Conservation (phyloP, 2,113 vertebrate genomes). For the Bubo scandiacus region DNA sequence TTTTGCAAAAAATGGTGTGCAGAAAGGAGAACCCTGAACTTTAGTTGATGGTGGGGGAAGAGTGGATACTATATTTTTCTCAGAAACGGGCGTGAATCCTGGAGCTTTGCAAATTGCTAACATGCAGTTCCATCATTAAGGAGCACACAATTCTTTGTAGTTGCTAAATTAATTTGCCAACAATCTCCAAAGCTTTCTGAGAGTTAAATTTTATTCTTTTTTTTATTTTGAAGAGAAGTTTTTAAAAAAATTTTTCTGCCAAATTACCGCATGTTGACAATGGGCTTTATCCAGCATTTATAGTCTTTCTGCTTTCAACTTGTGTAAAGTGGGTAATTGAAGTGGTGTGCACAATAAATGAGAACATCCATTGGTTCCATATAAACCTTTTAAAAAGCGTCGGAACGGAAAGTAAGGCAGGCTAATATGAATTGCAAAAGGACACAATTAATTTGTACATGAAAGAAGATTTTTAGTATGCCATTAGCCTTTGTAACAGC, state of each 20-base stretch:
- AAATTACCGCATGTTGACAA: constrained; percentile 6
- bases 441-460: constrained; percentile 77
- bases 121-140: not conserved
- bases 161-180: not conserved
- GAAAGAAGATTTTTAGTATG: constrained; percentile 69
- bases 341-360: constrained; percentile 52
- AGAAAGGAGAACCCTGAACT: not conserved
- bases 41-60: not conserved
- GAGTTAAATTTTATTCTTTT: not conserved
- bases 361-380: constrained; percentile 27
- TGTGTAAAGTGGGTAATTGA: constrained; percentile 35
- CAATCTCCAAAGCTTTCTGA: not conserved
- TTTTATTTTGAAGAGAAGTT: constrained; percentile 16
- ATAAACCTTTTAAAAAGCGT: constrained; percentile 66
- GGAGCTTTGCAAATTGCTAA: not conserved
- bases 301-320: not conserved
- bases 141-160: not conserved
- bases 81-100: not conserved
- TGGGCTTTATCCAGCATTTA: not conserved
- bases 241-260: not conserved
- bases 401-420: constrained; percentile 2
- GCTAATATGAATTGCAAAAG: constrained; percentile 69
- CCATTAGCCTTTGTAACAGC: constrained; percentile 73
- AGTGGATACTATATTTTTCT: not conserved
- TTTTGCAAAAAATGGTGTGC: not conserved